Base-by-base conservation (phyloP, 2,797 vertebrate species). In the Poliocrania exsul region DNA sequence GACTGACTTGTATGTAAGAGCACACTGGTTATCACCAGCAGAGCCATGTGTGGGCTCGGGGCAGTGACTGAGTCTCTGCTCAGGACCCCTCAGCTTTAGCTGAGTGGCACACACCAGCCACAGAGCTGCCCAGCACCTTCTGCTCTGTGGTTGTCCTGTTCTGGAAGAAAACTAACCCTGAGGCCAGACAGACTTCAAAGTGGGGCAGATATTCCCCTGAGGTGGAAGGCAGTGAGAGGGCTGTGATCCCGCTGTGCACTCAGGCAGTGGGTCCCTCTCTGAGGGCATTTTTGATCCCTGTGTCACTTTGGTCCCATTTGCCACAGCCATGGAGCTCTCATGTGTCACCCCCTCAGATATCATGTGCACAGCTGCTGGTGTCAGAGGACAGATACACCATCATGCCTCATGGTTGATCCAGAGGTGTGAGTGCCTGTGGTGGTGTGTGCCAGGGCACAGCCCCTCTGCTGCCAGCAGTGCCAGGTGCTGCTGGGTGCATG, bases 391-490 rank as follows among this genome's bases (percentile, higher is more conserved):
- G 56, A 31, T 11, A 4, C 0, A 5, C 75, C 3, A 1, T 35
- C 29, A 54, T 21, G 26, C 8, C 19, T 44, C 0, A 0, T 9
- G 70, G 10, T 31, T 44, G 26, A 8, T 6, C 56, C 0, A 0
- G 35, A 44, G 42, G 10, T 60, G 56, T 62, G 0, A 0, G 35
- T 29, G 35, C 72, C 73, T 13, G n/a, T 28, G 46, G 6, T 11
- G 25, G 6, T 7, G 65, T 12, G 42, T 75, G 66, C 38, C 26
- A 19, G 61, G 2, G 1, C 67, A 15, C 25, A 10, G 64, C 8
- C 37, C 11, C 46, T 33, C 29, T 2, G 0, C 49, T 50, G 37
- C 51, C 0, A 2, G 56, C 28, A 38, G 67, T 2, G 0, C 2
- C 5, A 25, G 78, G 28, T n/a, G 54, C 74, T 60, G 56, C 82